phyloP scores from a whole-genome alignment of 2,797 vertebrate genomes.

The Psittacula derbiana region DNA sequence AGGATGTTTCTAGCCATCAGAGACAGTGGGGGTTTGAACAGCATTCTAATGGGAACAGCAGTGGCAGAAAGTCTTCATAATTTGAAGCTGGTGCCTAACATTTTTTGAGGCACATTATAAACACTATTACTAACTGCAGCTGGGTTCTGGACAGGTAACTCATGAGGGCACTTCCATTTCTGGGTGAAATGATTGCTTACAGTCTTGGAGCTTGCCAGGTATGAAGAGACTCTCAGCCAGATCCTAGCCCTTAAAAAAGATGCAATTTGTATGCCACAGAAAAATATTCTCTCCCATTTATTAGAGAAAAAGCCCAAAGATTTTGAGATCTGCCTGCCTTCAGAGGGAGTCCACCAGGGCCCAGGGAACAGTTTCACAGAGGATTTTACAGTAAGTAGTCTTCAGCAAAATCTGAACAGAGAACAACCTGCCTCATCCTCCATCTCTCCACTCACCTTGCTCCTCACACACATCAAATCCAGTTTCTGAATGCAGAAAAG shows the following conservation, averaged over 20 bases:
- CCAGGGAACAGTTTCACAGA: not conserved
- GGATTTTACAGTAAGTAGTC: not conserved
- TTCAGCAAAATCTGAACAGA: not conserved
- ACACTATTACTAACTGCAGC: not conserved
- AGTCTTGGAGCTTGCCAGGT: not conserved
- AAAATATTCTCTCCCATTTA: not conserved
- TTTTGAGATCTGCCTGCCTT: not conserved
- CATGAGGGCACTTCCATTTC: not conserved
- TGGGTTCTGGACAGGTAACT: not conserved
- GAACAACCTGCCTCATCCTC: not conserved
- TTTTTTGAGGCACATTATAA: not conserved
- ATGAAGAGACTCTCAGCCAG: not conserved
- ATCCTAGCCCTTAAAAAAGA: not conserved
- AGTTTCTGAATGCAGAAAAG: not conserved
- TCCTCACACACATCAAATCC: not conserved
- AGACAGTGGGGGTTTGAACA: not conserved
- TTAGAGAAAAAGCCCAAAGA: not conserved
- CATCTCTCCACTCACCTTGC: not conserved
- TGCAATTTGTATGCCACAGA: fast-evolving
- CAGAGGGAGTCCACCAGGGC: not conserved
- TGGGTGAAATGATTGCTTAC: not conserved
- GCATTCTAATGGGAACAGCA: not conserved
- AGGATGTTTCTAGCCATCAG: conserved; percentile 4
- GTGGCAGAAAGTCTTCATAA: not conserved
- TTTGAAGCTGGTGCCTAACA: not conserved